Percentiles rank a stretch among this genome's conserved stretches.
Conservation (phyloP, 2,113 vertebrate species). For the Ammodytes marinus region DNA sequence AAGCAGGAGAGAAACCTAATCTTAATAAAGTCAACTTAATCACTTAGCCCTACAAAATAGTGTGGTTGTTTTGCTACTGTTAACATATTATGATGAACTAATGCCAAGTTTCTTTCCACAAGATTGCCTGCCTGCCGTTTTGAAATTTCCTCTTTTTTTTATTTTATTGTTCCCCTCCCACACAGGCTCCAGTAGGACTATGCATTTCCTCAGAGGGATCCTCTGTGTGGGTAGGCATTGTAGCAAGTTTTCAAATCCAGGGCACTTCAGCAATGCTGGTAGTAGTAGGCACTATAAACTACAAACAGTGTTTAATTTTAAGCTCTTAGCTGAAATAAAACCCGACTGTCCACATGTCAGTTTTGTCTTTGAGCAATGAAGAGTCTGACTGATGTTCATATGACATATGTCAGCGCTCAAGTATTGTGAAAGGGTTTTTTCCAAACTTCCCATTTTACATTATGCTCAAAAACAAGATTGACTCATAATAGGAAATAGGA, state of each 20-base stretch:
- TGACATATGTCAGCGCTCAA: not conserved
- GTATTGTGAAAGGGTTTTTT: slow-evolving; percentile 43
- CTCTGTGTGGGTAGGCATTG: not conserved
- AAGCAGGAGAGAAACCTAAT: slow-evolving; percentile 1
- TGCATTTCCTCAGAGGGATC: slow-evolving; percentile 7
- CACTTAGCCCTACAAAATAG: not conserved
- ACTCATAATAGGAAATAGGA: slow-evolving; percentile 15
- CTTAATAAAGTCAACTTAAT: not conserved
- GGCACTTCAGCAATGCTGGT: not conserved
- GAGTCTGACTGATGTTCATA: not conserved
- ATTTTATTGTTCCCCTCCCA: slow-evolving; percentile 21
- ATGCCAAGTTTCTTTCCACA: not conserved
- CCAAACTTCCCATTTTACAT: slow-evolving; percentile 64
- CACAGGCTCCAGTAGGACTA: slow-evolving; percentile 17
- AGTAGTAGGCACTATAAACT: not conserved
- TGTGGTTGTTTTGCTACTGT: not conserved
- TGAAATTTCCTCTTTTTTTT: slow-evolving; percentile 6
- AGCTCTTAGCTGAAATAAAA: not conserved
- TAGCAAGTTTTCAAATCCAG: not conserved
- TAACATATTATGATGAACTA: not conserved
- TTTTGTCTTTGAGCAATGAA: not conserved
- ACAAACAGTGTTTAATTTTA: not conserved
- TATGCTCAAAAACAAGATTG: not conserved
- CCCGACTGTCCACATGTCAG: not conserved
- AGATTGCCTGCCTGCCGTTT: not conserved